A percentile compares a stretch with the other conserved stretches of the same genome.
Conservation (phyloP, 1,140 invertebrate genomes). For the Cotesia glomerata region DNA sequence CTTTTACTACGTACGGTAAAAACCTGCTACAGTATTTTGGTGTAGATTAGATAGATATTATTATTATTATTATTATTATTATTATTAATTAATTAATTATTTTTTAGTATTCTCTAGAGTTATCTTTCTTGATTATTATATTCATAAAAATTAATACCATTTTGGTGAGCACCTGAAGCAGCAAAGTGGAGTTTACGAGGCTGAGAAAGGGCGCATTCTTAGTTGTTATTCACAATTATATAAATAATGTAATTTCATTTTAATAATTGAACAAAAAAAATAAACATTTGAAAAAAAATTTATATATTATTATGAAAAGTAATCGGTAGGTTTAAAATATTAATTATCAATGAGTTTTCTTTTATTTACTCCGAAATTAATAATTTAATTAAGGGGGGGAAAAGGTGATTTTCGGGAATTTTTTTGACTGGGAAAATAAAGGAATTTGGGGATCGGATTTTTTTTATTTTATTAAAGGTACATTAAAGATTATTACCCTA, state of each 20-base stretch:
- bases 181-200: conserved; percentile 30
- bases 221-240: conserved; percentile 24
- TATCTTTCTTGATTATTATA: conserved; percentile 24
- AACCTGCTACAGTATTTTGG: conserved; percentile 63
- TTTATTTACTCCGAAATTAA: background rate
- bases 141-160: conserved; percentile 4
- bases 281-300: background rate
- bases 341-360: background rate
- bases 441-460: too few species aligned
- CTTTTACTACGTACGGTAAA: conserved; percentile 50
- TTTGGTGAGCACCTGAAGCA: conserved; percentile 27
- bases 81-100: conserved; percentile 14
- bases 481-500: too few species aligned
- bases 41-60: conserved; percentile 57
- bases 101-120: conserved; percentile 32
- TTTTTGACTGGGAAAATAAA: too few species aligned
- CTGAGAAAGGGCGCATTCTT: conserved; percentile 20
- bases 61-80: conserved; percentile 33
- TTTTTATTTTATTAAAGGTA: too few species aligned
- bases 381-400: too few species aligned
- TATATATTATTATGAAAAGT: too few species aligned
- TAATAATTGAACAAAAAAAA: background rate
- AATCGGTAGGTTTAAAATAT: background rate
- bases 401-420: too few species aligned
- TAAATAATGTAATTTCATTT: conserved; percentile 4